A percentile compares a stretch with the other conserved stretches of the same genome.
Evolutionary conservation across 2,113 vertebrate species (phyloP).

Genomic region (Chinchilla lanigera): DNA sequence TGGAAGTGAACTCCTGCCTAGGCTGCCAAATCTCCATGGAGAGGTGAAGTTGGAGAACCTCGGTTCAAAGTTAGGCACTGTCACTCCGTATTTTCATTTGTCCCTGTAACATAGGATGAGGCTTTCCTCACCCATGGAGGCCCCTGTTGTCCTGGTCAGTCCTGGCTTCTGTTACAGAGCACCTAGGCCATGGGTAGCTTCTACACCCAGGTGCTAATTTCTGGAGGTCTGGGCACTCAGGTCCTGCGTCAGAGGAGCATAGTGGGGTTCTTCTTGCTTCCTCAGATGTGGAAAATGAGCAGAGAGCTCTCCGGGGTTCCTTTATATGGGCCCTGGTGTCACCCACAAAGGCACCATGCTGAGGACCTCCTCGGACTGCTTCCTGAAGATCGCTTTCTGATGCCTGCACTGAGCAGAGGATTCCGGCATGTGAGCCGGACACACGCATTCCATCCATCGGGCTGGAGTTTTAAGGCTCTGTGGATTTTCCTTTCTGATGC

Average conservation of each 20-base stretch:
- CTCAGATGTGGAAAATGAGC: neutral
- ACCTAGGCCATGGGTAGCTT: neutral
- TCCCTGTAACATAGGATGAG: neutral
- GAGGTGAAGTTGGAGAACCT: neutral
- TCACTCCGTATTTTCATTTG: neutral
- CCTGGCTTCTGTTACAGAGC: neutral
- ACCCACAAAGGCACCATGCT: too few species aligned
- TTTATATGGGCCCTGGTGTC: neutral
- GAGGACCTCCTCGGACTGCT: neutral
- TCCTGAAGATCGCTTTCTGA: neutral
- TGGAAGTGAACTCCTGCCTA: neutral
- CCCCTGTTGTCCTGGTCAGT: neutral
- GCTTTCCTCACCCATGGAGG: neutral
- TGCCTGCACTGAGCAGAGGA: fast-evolving
- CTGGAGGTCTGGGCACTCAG: neutral
- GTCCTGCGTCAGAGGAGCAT: too few species aligned
- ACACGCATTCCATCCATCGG: too few species aligned
- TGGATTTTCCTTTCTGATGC: neutral
- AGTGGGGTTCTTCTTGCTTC: neutral
- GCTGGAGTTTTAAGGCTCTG: neutral
- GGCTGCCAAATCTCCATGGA: neutral
- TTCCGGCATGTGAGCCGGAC: neutral
- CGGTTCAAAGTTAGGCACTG: neutral
- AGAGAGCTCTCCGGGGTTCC: neutral
- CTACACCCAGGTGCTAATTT: neutral